These are phyloP conservation scores for Drosophila sproati DNA, from an alignment of 1,140 invertebrate species.

Conservation along the genomic window DNA sequence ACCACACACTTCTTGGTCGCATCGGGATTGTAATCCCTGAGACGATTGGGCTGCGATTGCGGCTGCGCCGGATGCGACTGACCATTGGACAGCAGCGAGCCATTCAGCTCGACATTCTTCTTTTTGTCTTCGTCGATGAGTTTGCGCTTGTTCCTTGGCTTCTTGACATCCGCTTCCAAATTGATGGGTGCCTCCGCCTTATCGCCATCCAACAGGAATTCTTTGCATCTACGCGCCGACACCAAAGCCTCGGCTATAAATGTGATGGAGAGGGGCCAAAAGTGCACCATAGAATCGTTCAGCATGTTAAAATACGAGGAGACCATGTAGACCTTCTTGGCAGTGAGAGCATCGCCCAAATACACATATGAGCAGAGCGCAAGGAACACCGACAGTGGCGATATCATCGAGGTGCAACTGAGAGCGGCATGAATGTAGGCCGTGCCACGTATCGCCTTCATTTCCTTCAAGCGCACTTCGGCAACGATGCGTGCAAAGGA, in stretches of 20 bases:
- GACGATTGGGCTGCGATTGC: conserved; percentile 21
- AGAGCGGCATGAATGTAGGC: conserved; percentile 77
- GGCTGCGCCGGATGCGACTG: conserved; percentile 9
- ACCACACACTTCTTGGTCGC: conserved; percentile 76
- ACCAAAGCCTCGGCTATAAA: conserved; percentile 87
- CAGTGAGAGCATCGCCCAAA: conserved; percentile 87
- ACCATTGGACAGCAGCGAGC: conserved; percentile 50
- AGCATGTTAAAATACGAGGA: conserved; percentile 90
- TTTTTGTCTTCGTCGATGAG: conserved; percentile 49
- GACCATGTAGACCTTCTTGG: conserved; percentile 91
- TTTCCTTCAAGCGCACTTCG: conserved; percentile 86
- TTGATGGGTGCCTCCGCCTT: conserved; percentile 63
- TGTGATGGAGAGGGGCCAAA: conserved; percentile 89
- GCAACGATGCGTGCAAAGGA: conserved; percentile 90
- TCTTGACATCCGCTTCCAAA: conserved; percentile 37
- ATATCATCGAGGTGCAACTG: conserved; percentile 87
- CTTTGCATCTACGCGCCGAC: conserved; percentile 89
- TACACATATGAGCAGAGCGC: conserved; percentile 92
- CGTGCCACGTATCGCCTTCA: conserved; percentile 87
- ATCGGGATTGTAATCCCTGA: conserved; percentile 75
- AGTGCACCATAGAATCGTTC: conserved; percentile 90
- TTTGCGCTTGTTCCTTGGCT: conserved; percentile 51
- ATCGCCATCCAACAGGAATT: conserved; percentile 85
- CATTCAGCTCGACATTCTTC: conserved; percentile 62
- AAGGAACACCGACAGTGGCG: conserved; percentile 91